Conservation (phyloP, 2,888 invertebrate genomes). For the Lymantria monacha region DNA sequence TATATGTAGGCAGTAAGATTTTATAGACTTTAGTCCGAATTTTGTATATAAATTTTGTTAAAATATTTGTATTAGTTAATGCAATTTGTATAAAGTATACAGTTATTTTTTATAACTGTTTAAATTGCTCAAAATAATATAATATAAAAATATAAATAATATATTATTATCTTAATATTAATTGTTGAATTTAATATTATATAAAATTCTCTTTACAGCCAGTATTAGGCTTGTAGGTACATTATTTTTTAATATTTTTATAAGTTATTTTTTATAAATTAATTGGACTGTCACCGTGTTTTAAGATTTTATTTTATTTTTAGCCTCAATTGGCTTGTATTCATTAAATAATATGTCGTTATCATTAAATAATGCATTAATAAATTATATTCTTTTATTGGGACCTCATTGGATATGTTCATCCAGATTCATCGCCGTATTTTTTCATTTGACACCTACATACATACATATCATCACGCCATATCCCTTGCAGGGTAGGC, state of each 20-base stretch:
- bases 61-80: neutral
- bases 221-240: constrained; percentile 40
- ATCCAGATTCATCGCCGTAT: too few species aligned
- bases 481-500: too few species aligned
- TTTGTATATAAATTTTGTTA: constrained; percentile 5
- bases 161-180: neutral
- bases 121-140: neutral
- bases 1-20: constrained; percentile 26
- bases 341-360: too few species aligned
- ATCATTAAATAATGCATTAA: too few species aligned
- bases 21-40: constrained; percentile 5
- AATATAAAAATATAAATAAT: neutral
- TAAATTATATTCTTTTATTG: too few species aligned
- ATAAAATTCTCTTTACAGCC: constrained; percentile 45
- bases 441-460: too few species aligned
- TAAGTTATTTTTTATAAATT: neutral
- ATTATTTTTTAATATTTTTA: constrained; percentile 4
- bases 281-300: neutral
- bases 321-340: too few species aligned
- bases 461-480: too few species aligned
- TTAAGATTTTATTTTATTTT: too few species aligned
- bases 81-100: neutral
- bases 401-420: too few species aligned
- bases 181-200: neutral
- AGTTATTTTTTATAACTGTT: neutral